Conservation (phyloP, 2,797 vertebrate genomes). For the Anableps anableps region DNA sequence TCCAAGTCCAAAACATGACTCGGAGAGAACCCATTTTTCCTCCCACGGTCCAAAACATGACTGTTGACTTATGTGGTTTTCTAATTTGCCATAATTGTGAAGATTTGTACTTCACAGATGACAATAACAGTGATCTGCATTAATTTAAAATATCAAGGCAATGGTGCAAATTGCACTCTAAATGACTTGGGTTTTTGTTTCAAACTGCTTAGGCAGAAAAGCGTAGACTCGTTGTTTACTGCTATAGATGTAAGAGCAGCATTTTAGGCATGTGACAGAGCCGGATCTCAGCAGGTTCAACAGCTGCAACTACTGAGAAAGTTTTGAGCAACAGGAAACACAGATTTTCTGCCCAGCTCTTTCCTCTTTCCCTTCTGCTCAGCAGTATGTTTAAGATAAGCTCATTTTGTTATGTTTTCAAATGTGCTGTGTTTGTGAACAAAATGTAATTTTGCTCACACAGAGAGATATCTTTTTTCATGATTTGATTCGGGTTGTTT, state of each 20-base stretch:
- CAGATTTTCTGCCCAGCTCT: conserved; percentile 76
- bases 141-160: neutral
- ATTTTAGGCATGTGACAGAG: conserved; percentile 37
- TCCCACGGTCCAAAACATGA: too few relatives aligned
- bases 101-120: neutral
- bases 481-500: conserved; percentile 56
- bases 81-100: too few relatives aligned
- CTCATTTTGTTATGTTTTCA: conserved; percentile 49
- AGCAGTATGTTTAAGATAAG: conserved; percentile 61
- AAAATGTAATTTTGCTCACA: conserved; percentile 47
- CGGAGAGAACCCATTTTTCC: too few relatives aligned
- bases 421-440: conserved; percentile 19
- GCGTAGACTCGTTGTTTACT: conserved; percentile 45
- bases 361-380: conserved; percentile 19
- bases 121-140: neutral
- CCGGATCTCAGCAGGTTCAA: conserved; percentile 62
- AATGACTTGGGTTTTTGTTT: conserved; percentile 40
- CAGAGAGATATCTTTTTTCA: conserved; percentile 30
- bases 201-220: conserved; percentile 43
- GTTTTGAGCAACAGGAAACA: conserved; percentile 81
- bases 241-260: conserved; percentile 57
- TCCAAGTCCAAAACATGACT: too few relatives aligned
- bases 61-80: too few relatives aligned
- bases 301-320: conserved; percentile 65
- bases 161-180: conserved; percentile 29